Percentiles rank a stretch among this genome's conserved stretches.
phyloP scores from a whole-genome alignment of 2,888 invertebrate species.

The Brachylomia viminalis region DNA sequence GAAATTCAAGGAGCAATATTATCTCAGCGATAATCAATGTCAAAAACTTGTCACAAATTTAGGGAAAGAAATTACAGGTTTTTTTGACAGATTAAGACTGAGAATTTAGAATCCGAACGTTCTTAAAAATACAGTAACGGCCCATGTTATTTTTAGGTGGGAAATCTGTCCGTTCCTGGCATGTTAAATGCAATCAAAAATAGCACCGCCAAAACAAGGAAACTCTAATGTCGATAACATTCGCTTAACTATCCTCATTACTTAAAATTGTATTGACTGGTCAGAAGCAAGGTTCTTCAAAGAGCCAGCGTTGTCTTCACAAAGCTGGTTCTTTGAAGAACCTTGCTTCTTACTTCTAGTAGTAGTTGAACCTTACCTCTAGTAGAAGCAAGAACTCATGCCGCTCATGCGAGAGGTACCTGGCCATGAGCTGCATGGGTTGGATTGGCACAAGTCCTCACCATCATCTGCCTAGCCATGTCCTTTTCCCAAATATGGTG shows the following conservation, averaged over 20 bases:
- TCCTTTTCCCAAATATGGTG: neutral
- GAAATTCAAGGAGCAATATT: neutral
- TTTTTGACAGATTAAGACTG: neutral
- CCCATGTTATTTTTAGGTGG: neutral
- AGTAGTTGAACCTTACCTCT: no score
- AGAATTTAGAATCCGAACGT: neutral
- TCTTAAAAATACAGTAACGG: neutral
- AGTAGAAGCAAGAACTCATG: neutral
- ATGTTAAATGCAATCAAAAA: conserved; percentile 14
- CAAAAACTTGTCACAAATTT: neutral
- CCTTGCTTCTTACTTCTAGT: no score
- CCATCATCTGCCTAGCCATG: neutral
- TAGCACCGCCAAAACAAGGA: neutral
- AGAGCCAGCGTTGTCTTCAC: neutral
- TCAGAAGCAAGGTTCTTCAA: neutral
- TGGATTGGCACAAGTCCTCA: neutral
- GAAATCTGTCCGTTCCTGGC: neutral
- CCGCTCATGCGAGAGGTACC: neutral
- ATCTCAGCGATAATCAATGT: neutral
- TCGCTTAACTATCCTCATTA: neutral
- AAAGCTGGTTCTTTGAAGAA: no score
- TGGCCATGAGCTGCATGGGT: neutral
- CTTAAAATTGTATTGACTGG: neutral
- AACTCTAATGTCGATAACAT: neutral
- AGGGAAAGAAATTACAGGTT: neutral